phyloP scores from a whole-genome alignment of 30 jellyfish, hydroid and myxozoan genomes.

The Chrysaora quinquecirrha region DNA sequence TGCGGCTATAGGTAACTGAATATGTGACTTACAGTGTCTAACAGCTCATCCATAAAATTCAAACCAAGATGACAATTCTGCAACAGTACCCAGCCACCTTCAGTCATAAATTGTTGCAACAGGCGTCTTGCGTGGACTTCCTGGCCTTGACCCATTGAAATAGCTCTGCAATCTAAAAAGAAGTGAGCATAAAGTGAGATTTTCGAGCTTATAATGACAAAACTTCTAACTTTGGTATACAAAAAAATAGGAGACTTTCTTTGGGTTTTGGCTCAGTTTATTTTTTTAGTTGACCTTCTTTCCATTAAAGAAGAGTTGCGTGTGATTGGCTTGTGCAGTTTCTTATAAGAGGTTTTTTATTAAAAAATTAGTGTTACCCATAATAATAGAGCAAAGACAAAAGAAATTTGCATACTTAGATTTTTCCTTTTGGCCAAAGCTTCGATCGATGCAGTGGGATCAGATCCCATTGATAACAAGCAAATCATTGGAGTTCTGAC shows the following conservation, averaged over 20 bases:
- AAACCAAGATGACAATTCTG: conserved; percentile 91
- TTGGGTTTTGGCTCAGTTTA: no score
- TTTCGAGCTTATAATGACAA: no score
- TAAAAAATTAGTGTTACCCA: no score
- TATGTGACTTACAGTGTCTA: conserved; percentile 74
- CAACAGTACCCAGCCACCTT: conserved; percentile 94
- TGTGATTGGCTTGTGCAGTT: no score
- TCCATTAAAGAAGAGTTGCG: no score
- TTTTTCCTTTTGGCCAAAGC: conserved; percentile 77
- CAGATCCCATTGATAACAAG: conserved; percentile 90
- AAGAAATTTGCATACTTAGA: conserved; percentile 76
- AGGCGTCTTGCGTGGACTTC: conserved; percentile 91
- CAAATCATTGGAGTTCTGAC: conserved; percentile 80
- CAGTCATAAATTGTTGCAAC: conserved; percentile 74
- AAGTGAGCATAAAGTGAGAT: no score
- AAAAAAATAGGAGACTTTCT: no score
- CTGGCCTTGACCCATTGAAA: conserved; percentile 96
- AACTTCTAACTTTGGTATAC: no score
- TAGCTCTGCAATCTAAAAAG: conserved; percentile 74
- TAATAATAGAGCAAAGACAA: no score
- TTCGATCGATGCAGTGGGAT: conserved; percentile 85
- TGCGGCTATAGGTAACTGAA: no score
- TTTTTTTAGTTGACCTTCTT: no score
- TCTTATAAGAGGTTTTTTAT: no score
- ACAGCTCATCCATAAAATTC: conserved; percentile 83